These are phyloP conservation scores for Philopedon plagiatum DNA, from an alignment of 2,888 invertebrate species.

Conservation along the genomic window DNA sequence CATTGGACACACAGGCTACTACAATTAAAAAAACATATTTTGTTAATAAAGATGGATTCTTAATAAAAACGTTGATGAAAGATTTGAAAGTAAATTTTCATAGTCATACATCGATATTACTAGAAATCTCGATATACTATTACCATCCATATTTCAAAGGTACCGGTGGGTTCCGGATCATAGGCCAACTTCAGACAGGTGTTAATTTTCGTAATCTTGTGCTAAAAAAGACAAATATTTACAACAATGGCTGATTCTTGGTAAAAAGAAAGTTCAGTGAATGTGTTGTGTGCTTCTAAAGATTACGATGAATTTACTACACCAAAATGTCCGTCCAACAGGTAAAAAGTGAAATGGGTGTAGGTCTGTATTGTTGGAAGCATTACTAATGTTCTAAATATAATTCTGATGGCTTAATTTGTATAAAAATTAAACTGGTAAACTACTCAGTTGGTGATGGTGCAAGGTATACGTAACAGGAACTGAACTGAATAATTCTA, in stretches of 20 bases:
- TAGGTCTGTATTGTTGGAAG: slow-evolving; percentile 7
- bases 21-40: no score
- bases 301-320: slow-evolving; percentile 28
- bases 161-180: no score
- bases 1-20: no score
- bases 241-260: slow-evolving; percentile 42
- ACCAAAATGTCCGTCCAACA: slow-evolving; percentile 12
- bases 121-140: no score
- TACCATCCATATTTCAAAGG: no score
- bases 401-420: slow-evolving; percentile 38
- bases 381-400: slow-evolving; percentile 49
- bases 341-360: slow-evolving; percentile 23
- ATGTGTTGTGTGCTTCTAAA: slow-evolving; percentile 15
- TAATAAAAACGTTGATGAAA: no score
- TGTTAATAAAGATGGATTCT: no score
- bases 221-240: slow-evolving; percentile 45
- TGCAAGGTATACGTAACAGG: slow-evolving; percentile 35
- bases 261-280: slow-evolving; percentile 43
- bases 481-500: slow-evolving; percentile 26
- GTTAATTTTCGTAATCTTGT: slow-evolving; percentile 33
- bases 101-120: no score
- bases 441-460: slow-evolving; percentile 33
- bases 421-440: slow-evolving; percentile 39
- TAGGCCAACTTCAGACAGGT: slow-evolving; percentile 22
- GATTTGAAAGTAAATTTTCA: no score